Conservation (phyloP, 2,797 vertebrate genomes). For the Phrynocephalus forsythii region DNA sequence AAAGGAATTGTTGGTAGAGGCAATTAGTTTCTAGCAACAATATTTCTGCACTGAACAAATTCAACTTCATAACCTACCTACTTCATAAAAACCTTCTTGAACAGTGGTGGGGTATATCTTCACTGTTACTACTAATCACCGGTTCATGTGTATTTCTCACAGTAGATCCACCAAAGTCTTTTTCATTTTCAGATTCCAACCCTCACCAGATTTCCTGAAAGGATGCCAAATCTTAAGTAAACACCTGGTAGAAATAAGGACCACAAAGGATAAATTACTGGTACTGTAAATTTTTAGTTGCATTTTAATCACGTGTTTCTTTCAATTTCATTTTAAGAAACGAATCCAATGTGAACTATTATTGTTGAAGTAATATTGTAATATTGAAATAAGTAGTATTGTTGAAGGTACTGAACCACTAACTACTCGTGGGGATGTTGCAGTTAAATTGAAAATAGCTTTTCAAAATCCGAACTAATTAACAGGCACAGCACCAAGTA, state of each 20-base stretch:
- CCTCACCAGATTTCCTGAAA: constrained; percentile 88
- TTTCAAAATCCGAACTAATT: not conserved
- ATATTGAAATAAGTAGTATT: too few relatives aligned
- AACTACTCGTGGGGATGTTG: not conserved
- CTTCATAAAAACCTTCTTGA: not conserved
- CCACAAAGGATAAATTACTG: constrained; percentile 76
- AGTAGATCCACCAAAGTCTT: constrained; percentile 43
- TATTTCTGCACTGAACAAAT: constrained; percentile 19
- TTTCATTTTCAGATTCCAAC: constrained; percentile 82
- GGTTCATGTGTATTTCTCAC: not conserved
- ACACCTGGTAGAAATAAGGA: constrained; percentile 86
- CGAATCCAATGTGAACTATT: not conserved
- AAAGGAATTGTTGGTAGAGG: not conserved
- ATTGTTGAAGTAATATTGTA: not conserved
- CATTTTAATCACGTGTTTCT: constrained; percentile 5
- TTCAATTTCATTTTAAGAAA: constrained; percentile 3
- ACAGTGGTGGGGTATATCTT: not conserved
- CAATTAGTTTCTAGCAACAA: not conserved
- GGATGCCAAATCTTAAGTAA: constrained; percentile 89
- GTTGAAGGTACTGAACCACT: too few relatives aligned
- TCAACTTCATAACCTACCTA: not conserved
- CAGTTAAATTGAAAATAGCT: not conserved
- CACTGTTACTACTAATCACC: not conserved
- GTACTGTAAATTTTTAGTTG: constrained; percentile 67
- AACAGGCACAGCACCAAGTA: too few relatives aligned